phyloP scores from a whole-genome alignment of 2,888 invertebrate genomes.

The Anthophora plumipes region DNA sequence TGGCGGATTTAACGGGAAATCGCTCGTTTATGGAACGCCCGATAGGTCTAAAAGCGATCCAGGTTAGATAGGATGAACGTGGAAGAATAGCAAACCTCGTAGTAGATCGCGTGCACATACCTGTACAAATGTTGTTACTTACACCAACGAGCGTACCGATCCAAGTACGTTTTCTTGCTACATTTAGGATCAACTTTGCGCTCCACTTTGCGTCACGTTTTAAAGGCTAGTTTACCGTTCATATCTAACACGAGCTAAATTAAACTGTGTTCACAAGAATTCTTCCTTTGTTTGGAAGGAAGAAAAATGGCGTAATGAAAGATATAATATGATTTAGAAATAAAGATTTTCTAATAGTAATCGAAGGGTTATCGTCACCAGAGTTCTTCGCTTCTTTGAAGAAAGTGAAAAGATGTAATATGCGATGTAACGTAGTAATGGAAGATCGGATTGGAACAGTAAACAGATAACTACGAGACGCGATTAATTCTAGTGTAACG shows the following conservation, averaged over 20 bases:
- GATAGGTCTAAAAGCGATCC: constrained; percentile 55
- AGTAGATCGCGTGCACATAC: constrained; percentile 8
- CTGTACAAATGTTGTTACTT: constrained; percentile 50
- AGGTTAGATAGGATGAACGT: constrained; percentile 16
- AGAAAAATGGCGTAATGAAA: no score
- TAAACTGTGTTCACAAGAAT: constrained; percentile 1
- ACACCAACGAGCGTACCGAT: constrained; percentile 17
- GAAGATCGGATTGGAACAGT: no score
- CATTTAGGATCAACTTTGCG: constrained; percentile 15
- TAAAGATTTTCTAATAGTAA: background rate
- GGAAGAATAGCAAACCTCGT: constrained; percentile 46
- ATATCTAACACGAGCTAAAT: background rate
- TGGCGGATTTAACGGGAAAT: constrained; percentile 68
- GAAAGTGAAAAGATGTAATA: no score
- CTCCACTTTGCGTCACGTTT: constrained; percentile 10
- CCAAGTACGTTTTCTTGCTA: constrained; percentile 27
- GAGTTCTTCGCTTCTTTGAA: no score
- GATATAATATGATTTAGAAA: no score
- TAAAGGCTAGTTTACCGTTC: background rate
- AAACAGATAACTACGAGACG: background rate
- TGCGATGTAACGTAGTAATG: no score
- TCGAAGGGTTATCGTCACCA: no score
- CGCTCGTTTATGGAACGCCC: constrained; percentile 58
- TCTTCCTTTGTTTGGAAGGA: background rate
- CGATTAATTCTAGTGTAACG: constrained; percentile 23